Evolutionary conservation across 2,888 invertebrate genomes (phyloP).

Genomic region (Invenusta paracnida): DNA sequence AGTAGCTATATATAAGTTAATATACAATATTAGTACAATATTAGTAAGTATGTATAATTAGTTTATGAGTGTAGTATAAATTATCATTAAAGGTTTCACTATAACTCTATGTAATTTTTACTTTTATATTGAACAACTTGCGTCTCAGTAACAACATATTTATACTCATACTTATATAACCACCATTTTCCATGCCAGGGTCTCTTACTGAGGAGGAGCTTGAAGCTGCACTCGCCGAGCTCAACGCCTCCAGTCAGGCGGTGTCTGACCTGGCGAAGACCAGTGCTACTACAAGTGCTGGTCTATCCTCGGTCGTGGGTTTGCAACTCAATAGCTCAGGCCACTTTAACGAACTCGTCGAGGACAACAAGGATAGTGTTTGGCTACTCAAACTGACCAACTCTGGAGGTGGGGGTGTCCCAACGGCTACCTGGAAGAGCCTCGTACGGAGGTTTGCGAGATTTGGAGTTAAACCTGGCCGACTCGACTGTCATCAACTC

Average conservation of each 20-base stretch:
- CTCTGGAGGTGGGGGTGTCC: not conserved
- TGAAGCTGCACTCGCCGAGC: not conserved
- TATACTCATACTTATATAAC: too few relatives aligned
- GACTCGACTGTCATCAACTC: not conserved
- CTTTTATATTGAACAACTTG: too few relatives aligned
- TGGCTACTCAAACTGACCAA: conserved; percentile 57
- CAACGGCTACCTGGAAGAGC: not conserved
- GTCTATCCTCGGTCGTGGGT: conserved; percentile 60
- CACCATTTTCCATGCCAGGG: too few relatives aligned
- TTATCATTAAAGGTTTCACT: not conserved
- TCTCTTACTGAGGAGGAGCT: not conserved
- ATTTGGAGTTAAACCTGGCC: not conserved
- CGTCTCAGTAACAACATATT: too few relatives aligned
- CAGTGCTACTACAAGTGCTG: conserved; percentile 47
- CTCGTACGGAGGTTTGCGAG: not conserved
- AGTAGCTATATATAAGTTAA: too few relatives aligned
- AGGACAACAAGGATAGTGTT: conserved; percentile 64
- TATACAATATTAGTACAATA: too few relatives aligned
- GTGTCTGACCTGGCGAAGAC: too few relatives aligned
- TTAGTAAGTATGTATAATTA: too few relatives aligned
- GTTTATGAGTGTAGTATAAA: too few relatives aligned
- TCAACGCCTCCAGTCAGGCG: conserved; percentile 44
- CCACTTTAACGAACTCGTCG: conserved; percentile 62
- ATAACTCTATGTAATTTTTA: too few relatives aligned
- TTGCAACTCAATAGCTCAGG: conserved; percentile 41